Conservation (phyloP, 1,140 invertebrate genomes). For the Aphaenogaster floridana region DNA sequence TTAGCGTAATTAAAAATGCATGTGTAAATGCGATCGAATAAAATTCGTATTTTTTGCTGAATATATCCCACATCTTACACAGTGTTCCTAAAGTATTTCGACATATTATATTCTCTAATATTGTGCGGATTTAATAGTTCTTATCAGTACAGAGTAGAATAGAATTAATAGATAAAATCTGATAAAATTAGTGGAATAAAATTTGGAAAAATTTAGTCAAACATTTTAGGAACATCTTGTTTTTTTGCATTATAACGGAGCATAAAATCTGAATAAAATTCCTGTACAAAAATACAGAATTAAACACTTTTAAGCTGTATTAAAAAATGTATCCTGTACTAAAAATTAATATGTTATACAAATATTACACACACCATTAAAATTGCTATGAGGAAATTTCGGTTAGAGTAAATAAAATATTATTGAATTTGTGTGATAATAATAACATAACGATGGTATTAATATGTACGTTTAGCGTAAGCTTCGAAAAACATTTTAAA, state of each 20-base stretch:
- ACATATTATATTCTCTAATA: not conserved
- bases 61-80: not conserved
- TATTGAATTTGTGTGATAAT: slow-evolving; percentile 17
- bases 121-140: not conserved
- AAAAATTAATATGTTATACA: slow-evolving; percentile 17
- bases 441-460: not conserved
- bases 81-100: slow-evolving; percentile 11
- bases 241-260: not conserved
- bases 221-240: slow-evolving; percentile 34
- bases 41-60: not conserved
- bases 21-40: slow-evolving; percentile 46
- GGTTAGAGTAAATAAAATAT: not conserved
- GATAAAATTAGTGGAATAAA: not conserved
- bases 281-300: slow-evolving; percentile 47
- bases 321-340: not conserved
- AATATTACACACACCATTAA: slow-evolving; percentile 25
- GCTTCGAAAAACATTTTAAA: slow-evolving; percentile 5
- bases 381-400: slow-evolving; percentile 9
- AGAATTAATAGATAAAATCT: not conserved
- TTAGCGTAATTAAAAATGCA: slow-evolving; percentile 67
- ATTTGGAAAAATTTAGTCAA: slow-evolving; percentile 26
- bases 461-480: slow-evolving; percentile 4
- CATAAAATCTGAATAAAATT: not conserved
- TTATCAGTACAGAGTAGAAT: not conserved
- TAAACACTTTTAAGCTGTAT: not conserved